Base-by-base conservation (phyloP, 2,888 invertebrate genomes). In the Chirona hameri region DNA sequence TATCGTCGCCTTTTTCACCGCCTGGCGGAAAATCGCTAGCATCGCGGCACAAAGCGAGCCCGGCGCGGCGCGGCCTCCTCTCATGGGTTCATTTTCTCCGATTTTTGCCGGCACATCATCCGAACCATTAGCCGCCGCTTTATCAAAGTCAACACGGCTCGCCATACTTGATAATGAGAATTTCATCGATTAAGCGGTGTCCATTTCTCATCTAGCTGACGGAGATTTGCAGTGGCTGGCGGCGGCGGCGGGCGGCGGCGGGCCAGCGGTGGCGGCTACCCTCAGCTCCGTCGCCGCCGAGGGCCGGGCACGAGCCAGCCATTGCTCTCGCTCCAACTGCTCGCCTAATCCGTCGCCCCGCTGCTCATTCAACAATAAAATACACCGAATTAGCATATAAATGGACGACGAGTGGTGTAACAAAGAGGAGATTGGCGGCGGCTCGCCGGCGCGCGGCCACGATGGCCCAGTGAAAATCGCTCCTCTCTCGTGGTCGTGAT, bases 321-420 rank as follows among this genome's bases (percentile, higher is more conserved):
- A 31, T 39, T 14, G 9, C 72, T 39, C 39, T 39, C 76, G 46
- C 76, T 21, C 39, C 76, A 12, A 76, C 39, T 24, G 76, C 0
- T 0, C 24, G 46, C 27, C 76, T 76, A 76, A 76, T 76, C 76
- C 76, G 31, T 39, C 76, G 39, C 76, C 39, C 9, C 39, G 39
- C 76, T 39, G 76, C 76, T 76, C 76, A 76, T 76, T 76, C 46
- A 76, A 76, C 76, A 76, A 76, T 76, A 76, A 76, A 76, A 76
- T 39, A 76, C 76, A 46, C 76, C 76, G 10, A 46, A 76, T 76
- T 76, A 46, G 76, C 76, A 76, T 76, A 76, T 76, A 76, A 76
- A 76, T 76, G 76, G 76, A 21, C 10, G 46, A 31, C 39, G 76
- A 46, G 76, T 46, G 76, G 76, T 76, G 76, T 24, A 24, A 46